phyloP scores from a whole-genome alignment of 2,113 vertebrate genomes.

The mouse (Mus musculus) region DNA sequence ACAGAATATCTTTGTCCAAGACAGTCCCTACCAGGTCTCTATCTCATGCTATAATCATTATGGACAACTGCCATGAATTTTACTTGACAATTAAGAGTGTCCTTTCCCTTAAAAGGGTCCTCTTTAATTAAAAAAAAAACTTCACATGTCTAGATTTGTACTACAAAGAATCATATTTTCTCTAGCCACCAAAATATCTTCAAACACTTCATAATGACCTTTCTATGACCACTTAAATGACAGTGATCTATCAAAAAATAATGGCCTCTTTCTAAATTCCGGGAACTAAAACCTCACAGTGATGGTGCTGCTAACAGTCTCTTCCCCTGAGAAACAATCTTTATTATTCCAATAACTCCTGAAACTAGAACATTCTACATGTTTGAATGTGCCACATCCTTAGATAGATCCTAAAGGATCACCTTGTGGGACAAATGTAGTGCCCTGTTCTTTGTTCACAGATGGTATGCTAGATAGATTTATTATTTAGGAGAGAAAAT shows the following conservation, averaged over 20 bases:
- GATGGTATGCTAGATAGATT: not conserved
- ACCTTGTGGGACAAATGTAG: not conserved
- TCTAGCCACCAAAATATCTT: not conserved
- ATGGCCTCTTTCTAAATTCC: not conserved
- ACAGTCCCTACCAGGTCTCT: not conserved
- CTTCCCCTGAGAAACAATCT: not conserved
- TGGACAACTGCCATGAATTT: no score
- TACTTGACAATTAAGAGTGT: not conserved
- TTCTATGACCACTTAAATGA: not conserved
- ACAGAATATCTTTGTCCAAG: not conserved
- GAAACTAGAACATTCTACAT: not conserved
- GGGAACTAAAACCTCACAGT: not conserved
- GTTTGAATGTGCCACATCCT: not conserved
- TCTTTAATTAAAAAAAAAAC: not conserved
- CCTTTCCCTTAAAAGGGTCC: not conserved
- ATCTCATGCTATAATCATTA: not conserved
- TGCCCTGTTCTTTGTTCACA: not conserved
- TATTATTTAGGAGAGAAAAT: not conserved
- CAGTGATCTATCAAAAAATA: not conserved
- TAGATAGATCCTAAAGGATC: not conserved
- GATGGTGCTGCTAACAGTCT: not conserved
- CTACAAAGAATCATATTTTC: not conserved
- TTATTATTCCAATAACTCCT: not conserved
- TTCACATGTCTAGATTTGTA: not conserved
- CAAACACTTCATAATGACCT: not conserved